Conservation (phyloP, 2,113 vertebrate species). For the Rhegmatorhina hoffmannsi region DNA sequence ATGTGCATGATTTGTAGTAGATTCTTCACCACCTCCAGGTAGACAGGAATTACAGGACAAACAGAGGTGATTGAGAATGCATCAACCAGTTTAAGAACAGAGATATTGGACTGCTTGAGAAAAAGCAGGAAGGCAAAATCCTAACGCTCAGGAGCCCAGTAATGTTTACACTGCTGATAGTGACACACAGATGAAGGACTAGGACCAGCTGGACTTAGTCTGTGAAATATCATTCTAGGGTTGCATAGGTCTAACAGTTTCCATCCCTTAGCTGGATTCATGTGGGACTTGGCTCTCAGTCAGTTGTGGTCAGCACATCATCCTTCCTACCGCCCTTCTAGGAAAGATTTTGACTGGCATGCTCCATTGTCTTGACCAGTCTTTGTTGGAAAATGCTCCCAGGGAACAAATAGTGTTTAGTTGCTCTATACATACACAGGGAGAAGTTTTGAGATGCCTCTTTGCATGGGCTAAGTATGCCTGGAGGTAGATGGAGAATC, state of each 20-base stretch:
- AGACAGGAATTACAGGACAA: not conserved
- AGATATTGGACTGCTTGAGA: not conserved
- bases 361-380: not conserved
- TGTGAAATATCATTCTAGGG: not conserved
- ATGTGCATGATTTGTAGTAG: not conserved
- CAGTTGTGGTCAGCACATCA: rapidly evolving
- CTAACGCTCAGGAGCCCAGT: not conserved
- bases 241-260: not conserved
- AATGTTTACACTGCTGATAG: not conserved
- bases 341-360: not conserved
- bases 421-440: not conserved
- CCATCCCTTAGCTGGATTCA: not conserved
- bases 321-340: not conserved
- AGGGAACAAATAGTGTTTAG: not conserved
- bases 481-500: not conserved
- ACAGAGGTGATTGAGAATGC: not conserved
- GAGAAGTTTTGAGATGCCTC: not conserved
- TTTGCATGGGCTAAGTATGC: not conserved
- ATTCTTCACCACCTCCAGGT: not conserved
- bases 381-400: not conserved
- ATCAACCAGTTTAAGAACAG: not conserved
- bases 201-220: not conserved
- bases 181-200: not conserved
- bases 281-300: not conserved
- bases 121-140: not conserved